Base-by-base conservation (phyloP, 2,797 vertebrate genomes). In the Ispidina lecontei region DNA sequence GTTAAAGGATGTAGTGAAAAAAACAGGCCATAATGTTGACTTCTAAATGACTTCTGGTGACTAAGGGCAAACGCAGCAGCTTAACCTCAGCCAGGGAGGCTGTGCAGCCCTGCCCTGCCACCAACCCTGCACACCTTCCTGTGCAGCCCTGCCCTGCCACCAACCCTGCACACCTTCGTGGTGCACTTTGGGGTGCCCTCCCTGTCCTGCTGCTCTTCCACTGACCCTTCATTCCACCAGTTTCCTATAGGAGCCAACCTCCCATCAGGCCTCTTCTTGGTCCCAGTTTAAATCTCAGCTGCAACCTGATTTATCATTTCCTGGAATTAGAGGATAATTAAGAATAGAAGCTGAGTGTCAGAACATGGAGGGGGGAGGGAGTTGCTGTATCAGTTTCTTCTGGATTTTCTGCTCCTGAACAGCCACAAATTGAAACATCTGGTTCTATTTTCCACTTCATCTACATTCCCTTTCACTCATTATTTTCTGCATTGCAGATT, bases 361-460 rank as follows among this genome's bases (percentile, higher is more conserved):
- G 80, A 44, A 71, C 3, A 0, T 1, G 10, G 39, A 21, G 68
- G 14, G 49, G 64, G 17, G 49, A 49, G n/a, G 10, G 31, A 44
- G 70, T 12, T 44, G 46, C 68, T 14, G 1, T 51, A 85, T 77
- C 58, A 11, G 62, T 68, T 84, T 87, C 68, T 85, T 58, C 64
- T 81, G 55, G 26, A 25, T 89, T 93, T 95, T 92, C 75, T 79
- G 69, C 79, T 92, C 58, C 55, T 80, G 69, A 69, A 29, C 83
- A 87, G 65, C 41, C 85, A 56, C 76, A 83, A 43, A 92, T 92
- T 67, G 85, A 63, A 96, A 87, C 89, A 93, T 77, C 91, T 92
- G 95, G 44, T 87, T 94, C 89, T 83, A 64, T 94, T 95, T 96
- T 93, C 93, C 91, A 94, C 87, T 62, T 95, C 95, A 92, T 91